Conservation (phyloP, 2,797 vertebrate genomes). For the Varecia variegata region DNA sequence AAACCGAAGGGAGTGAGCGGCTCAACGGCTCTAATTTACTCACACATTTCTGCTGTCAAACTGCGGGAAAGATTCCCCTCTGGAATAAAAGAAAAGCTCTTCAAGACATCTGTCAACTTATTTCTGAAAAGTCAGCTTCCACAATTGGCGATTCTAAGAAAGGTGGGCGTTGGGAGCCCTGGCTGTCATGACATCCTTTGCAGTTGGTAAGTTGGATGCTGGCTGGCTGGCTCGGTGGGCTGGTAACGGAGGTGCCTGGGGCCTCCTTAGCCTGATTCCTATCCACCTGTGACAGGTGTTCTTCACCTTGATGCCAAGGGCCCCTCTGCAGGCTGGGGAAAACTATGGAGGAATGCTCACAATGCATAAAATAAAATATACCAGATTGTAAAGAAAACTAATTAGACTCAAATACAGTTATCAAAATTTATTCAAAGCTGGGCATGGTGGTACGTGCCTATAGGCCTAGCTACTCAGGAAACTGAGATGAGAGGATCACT, state of each 20-base stretch:
- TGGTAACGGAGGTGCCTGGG: background rate
- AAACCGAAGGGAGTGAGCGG: background rate
- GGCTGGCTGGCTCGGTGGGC: background rate
- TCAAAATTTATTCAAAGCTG: background rate
- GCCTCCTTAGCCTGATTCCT: background rate
- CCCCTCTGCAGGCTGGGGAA: background rate
- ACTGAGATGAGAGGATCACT: background rate
- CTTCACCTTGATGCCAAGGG: background rate
- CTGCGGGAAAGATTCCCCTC: background rate
- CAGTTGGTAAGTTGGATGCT: background rate
- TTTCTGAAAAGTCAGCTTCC: slow-evolving; percentile 35
- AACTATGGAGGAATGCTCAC: background rate
- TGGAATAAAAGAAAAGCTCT: background rate
- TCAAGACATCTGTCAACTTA: slow-evolving; percentile 25
- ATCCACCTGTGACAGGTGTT: background rate
- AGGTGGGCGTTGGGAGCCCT: background rate
- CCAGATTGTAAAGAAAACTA: background rate
- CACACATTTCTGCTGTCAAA: slow-evolving; percentile 20
- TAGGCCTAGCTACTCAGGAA: background rate
- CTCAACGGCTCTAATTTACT: slow-evolving; percentile 2
- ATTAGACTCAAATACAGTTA: background rate
- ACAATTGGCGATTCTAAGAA: background rate
- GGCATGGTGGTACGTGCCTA: background rate
- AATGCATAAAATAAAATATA: background rate
- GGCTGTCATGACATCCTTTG: background rate